These are phyloP conservation scores for Semaprochilodus insignis DNA, from an alignment of 2,797 vertebrate species.

Conservation along the genomic window DNA sequence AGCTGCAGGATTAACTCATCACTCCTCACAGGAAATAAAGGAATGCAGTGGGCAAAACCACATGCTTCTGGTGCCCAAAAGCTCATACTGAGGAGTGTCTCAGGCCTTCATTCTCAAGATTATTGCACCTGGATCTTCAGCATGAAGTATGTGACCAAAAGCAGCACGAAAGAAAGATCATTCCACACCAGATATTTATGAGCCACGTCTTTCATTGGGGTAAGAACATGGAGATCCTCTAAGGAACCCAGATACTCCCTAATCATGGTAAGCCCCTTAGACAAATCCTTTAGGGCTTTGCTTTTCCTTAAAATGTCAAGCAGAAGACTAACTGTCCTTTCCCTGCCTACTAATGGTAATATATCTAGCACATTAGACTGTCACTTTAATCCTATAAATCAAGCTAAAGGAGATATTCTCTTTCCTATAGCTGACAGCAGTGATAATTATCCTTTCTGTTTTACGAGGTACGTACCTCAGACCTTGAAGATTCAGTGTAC, in stretches of 20 bases:
- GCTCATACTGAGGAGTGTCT: constrained; percentile 4
- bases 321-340: constrained; percentile 32
- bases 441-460: background rate
- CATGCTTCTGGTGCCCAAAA: constrained; percentile 18
- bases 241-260: background rate
- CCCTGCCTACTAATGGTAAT: constrained; percentile 34
- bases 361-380: constrained; percentile 49
- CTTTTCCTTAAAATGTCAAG: constrained; percentile 28
- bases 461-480: background rate
- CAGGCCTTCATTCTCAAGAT: background rate
- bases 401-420: background rate
- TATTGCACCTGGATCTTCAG: constrained; percentile 58
- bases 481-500: background rate
- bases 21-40: constrained; percentile 43
- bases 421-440: background rate
- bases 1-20: constrained; percentile 31
- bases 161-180: constrained; percentile 49
- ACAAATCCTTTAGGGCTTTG: constrained; percentile 21
- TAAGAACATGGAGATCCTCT: background rate
- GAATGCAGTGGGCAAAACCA: constrained; percentile 34
- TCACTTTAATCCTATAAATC: constrained; percentile 18
- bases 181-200: background rate
- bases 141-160: constrained; percentile 61
- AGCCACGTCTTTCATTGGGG: constrained; percentile 40
- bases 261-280: background rate